A percentile compares a stretch with the other conserved stretches of the same genome.
These are phyloP conservation scores for Habrosyne pyritoides DNA, from an alignment of 2,888 invertebrate genomes.

Conservation along the genomic window DNA sequence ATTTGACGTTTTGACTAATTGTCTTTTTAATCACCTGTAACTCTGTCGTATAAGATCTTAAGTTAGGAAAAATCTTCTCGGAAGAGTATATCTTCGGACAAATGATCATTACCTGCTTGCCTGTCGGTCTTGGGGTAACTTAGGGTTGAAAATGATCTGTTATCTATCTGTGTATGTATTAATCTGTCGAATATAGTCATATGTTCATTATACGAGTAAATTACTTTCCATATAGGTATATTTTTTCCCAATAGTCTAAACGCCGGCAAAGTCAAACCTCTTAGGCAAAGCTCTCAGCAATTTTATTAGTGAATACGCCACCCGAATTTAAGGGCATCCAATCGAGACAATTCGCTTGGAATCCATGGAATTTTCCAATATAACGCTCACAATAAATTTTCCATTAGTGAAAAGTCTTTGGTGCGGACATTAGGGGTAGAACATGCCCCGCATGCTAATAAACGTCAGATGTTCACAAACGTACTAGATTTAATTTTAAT, in stretches of 20 bases:
- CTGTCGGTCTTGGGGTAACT: too few relatives aligned
- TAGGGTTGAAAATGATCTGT: too few relatives aligned
- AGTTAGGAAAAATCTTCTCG: too few relatives aligned
- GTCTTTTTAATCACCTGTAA: too few relatives aligned
- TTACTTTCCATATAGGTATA: not conserved
- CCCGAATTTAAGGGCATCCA: slow-evolving; percentile 32
- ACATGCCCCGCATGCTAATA: slow-evolving; percentile 32
- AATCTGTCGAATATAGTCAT: too few relatives aligned
- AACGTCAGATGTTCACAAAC: slow-evolving; percentile 19
- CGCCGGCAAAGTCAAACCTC: not conserved
- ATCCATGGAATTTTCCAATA: slow-evolving; percentile 49
- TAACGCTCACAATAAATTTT: slow-evolving; percentile 51
- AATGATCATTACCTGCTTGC: too few relatives aligned
- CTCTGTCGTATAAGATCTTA: too few relatives aligned
- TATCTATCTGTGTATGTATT: too few relatives aligned
- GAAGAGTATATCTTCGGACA: too few relatives aligned
- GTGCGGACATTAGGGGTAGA: slow-evolving; percentile 19
- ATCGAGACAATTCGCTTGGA: slow-evolving; percentile 39
- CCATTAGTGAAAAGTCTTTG: slow-evolving; percentile 43
- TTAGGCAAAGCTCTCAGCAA: slow-evolving; percentile 7
- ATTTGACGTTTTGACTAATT: too few relatives aligned
- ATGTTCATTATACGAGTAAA: too few relatives aligned
- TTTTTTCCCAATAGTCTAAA: not conserved
- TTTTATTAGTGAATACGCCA: slow-evolving; percentile 27
- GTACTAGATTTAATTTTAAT: not conserved